These are phyloP conservation scores for Heteromurus nitidus DNA, from an alignment of 2,888 invertebrate genomes.

Conservation along the genomic window DNA sequence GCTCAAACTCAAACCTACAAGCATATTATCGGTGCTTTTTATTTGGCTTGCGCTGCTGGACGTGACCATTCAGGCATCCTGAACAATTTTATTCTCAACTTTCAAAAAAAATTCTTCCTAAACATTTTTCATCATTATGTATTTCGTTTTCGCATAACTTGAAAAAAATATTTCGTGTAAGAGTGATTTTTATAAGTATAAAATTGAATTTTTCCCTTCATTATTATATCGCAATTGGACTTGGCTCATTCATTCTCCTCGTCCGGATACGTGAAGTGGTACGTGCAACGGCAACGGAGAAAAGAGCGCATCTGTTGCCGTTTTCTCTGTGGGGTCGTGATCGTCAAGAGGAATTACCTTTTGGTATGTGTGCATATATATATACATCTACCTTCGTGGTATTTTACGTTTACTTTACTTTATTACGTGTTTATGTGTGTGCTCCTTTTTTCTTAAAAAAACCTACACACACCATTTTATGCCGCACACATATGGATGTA, in stretches of 20 bases:
- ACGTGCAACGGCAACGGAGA: slow-evolving; percentile 2
- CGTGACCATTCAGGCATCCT: not conserved
- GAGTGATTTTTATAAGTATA: not conserved
- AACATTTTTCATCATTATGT: not conserved
- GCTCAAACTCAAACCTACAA: not conserved
- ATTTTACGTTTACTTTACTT: not conserved
- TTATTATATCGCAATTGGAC: not conserved
- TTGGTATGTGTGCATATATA: slow-evolving; percentile 16
- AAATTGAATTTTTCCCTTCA: not conserved
- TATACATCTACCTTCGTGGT: not conserved
- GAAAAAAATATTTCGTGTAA: slow-evolving; percentile 7
- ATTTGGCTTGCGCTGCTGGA: not conserved
- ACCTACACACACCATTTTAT: not conserved
- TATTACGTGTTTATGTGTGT: slow-evolving; percentile 16
- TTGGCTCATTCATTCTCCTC: slow-evolving; percentile 19
- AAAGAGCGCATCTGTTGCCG: slow-evolving; percentile 50
- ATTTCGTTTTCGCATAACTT: not conserved
- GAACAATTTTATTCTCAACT: not conserved
- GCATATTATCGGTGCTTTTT: not conserved
- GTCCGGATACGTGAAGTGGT: not conserved
- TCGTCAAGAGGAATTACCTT: slow-evolving; percentile 60
- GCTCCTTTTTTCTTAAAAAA: not conserved
- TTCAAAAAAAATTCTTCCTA: not conserved
- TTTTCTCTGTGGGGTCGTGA: slow-evolving; percentile 58
- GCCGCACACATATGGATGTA: not conserved